Conservation (phyloP, 2,113 vertebrate species). For the Aythya baeri region DNA sequence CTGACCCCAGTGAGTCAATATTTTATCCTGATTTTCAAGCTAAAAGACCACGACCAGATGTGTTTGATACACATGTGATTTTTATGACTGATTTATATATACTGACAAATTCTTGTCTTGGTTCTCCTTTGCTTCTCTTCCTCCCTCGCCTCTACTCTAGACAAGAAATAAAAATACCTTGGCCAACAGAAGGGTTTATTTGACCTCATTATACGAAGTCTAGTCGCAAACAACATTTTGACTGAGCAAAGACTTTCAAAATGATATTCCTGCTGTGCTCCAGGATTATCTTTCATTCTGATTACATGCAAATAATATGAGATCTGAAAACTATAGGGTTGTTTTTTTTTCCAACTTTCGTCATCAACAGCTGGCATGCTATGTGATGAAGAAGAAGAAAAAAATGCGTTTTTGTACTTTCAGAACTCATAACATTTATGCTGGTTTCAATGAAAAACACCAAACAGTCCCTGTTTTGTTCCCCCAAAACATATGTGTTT, state of each 20-base stretch:
- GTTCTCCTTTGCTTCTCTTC: not conserved
- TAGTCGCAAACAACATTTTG: not conserved
- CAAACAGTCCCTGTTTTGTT: not conserved
- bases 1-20: not conserved
- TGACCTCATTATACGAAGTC: not conserved
- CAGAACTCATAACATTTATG: not conserved
- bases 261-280: not conserved
- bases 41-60: not conserved
- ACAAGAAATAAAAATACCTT: conserved; percentile 3
- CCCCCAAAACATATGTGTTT: not conserved
- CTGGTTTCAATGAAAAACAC: not conserved
- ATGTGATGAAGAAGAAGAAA: not conserved
- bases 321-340: not conserved
- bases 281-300: not conserved
- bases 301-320: not conserved
- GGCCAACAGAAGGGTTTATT: not conserved
- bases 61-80: not conserved
- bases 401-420: not conserved
- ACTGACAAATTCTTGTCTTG: not conserved
- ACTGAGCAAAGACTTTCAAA: not conserved
- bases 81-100: not conserved
- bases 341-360: not conserved
- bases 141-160: not conserved
- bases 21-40: not conserved
- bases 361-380: not conserved